Evolutionary conservation across 1,140 invertebrate species (phyloP).

Genomic region (Trigoniulus corallinus): DNA sequence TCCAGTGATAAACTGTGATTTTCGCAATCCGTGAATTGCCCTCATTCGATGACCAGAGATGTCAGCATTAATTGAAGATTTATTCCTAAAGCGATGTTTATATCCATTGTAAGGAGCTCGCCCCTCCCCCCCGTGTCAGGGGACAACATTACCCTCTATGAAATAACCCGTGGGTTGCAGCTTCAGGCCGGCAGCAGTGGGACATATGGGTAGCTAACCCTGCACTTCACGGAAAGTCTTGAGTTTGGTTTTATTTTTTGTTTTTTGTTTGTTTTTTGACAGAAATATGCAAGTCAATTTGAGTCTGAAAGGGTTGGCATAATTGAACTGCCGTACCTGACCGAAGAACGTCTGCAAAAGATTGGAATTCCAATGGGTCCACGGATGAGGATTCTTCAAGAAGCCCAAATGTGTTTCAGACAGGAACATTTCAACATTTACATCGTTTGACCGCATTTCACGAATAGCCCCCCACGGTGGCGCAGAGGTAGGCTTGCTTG

Average conservation of each 20-base stretch:
- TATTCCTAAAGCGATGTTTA: too few species aligned
- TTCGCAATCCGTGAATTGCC: too few species aligned
- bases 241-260: too few species aligned
- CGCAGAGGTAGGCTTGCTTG: too few species aligned
- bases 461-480: too few species aligned
- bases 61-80: too few species aligned
- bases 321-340: constrained; percentile 78
- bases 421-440: constrained; percentile 32
- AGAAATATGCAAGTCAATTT: constrained; percentile 76
- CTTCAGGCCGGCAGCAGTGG: neutral
- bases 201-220: constrained; percentile 12
- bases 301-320: constrained; percentile 80
- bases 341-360: constrained; percentile 70
- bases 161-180: constrained; percentile 1
- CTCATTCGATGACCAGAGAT: too few species aligned
- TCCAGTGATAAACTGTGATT: too few species aligned
- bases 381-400: constrained; percentile 68
- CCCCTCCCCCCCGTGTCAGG: too few species aligned
- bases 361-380: constrained; percentile 80
- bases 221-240: constrained; percentile 13
- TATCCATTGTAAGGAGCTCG: too few species aligned
- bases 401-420: constrained; percentile 43
- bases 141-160: too few species aligned
- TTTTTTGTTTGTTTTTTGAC: constrained; percentile 22
- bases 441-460: constrained; percentile 22